Base-by-base conservation (phyloP, 2,888 invertebrate genomes). In the Lasioglossum leucozonium region DNA sequence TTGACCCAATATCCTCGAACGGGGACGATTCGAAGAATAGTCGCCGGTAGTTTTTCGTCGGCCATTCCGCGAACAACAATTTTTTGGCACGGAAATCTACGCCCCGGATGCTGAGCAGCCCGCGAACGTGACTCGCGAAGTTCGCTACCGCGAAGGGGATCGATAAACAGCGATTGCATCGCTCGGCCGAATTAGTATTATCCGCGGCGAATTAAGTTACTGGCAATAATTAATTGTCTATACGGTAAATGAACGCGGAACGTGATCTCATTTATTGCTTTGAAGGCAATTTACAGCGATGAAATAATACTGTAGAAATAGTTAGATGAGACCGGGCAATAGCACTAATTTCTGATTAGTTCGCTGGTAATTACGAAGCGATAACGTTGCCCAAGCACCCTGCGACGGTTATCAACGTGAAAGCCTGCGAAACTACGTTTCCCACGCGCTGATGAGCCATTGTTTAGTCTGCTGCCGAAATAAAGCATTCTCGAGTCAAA, bases 311-410 rank as follows among this genome's bases (percentile, higher is more conserved):
- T 16, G 67, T 51, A 81, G 58, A 86, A 86, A 78, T 67, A 85
- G 85, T 84, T 85, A 85, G 62, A 58, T 71, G 77, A 65, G 34
- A 13, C 4, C 3, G 58, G 40, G 26, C 72, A 62, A 75, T 77
- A 65, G 74, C 71, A 80, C 74, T 84, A 80, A 84, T 85, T 77
- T 84, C 76, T 80, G 80, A 85, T 85, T 84, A 84, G 81, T 75
- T 80, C 58, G 58, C 51, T 47, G 55, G 77, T 85, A 80, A 85
- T 85, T 84, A 74, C 72, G 37, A 81, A 80, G 74, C 80, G 71
- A 80, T 85, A 80, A 85, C 74, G 77, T 74, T 77, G 44, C 40
- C 75, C 71, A 79, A 71, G 69, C 40, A 22, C 42, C n/a, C 58
- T 71, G 22, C 62, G 37, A 73, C 58, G 76, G 42, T 79, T 85